Evolutionary conservation across 2,797 vertebrate species (phyloP).

Genomic region (Neoniphon sammara): DNA sequence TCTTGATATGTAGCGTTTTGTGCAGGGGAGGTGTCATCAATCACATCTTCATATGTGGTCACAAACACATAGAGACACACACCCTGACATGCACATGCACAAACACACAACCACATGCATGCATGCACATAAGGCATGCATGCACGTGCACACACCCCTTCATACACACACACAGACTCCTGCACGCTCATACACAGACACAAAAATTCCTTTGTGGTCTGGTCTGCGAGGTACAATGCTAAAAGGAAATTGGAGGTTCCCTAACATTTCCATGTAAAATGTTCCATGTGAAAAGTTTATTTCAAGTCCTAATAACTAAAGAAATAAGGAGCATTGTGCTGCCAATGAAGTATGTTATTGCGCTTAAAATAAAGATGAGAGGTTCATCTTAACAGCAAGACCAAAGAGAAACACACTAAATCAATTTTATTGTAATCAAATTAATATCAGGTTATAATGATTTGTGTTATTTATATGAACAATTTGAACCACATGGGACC

Average conservation of each 20-base stretch:
- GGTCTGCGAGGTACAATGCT: slow-evolving; percentile 11
- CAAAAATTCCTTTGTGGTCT: slow-evolving; percentile 17
- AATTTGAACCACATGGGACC: background rate
- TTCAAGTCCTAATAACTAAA: background rate
- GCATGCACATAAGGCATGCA: slow-evolving; percentile 4
- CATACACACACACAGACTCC: too few species aligned
- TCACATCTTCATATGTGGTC: slow-evolving; percentile 55
- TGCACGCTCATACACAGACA: too few species aligned
- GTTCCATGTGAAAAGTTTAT: background rate
- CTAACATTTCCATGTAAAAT: background rate
- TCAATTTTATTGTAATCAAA: too few species aligned
- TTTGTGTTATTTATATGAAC: background rate
- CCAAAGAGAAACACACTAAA: background rate
- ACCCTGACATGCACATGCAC: slow-evolving; percentile 2
- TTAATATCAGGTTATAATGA: too few species aligned
- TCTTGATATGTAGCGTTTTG: slow-evolving; percentile 50
- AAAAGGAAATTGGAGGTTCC: slow-evolving; percentile 21
- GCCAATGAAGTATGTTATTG: too few species aligned
- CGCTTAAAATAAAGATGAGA: background rate
- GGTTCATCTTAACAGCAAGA: background rate
- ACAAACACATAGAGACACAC: background rate
- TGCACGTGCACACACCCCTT: too few species aligned
- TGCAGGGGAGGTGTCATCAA: slow-evolving; percentile 48
- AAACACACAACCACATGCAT: slow-evolving; percentile 18
- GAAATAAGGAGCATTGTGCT: too few species aligned